Evolutionary conservation across 2,888 invertebrate genomes (phyloP), one percentile per base, ranked within the genome.

Genomic region (Lottia gigantea): DNA sequence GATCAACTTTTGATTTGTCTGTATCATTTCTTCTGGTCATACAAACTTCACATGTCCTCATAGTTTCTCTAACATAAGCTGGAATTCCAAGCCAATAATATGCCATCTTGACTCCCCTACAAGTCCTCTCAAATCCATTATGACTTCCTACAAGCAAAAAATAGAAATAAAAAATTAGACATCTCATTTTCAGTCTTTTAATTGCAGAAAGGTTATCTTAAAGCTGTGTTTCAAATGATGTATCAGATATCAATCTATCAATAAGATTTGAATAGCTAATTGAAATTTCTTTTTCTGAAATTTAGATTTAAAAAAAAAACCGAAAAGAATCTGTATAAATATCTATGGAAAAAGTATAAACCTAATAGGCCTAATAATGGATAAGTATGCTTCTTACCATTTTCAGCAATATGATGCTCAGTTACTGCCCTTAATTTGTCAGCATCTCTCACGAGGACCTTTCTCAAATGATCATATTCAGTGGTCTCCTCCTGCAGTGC

Each of bases 61-160:
- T n/a, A 23, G 19, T 12, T 23, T 23, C 19, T 55, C 14, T 55
- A 15, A 55, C 55, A 55, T 55, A 55, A 11, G 19, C 55, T 55
- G 55, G 19, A 14, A 55, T 55, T 55, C 55, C 55, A 55, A 55
- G 19, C 55, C 55, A 55, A 3, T 55, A 55, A 55, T 55, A 55
- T 15, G 23, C 11, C 19, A 55, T 14, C 23, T 55, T 16, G 23
- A 55, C 55, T 19, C 19, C 55, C 19, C 14, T n/a, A 2, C 19
- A 55, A 6, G 55, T 55, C 23, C 19, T 55, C 2, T 55, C 55
- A 55, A 55, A 23, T 23, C 55, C 55, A 55, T 23, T 23, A 19
- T 55, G 55, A 19, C 19, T 55, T 12, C 55, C 55, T 55, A 23
- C 11, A 40, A 40, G 7, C 40, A 40, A 8, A 40, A 31, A 40